Evolutionary conservation across 1,140 invertebrate genomes (phyloP), one percentile per base, ranked within the genome.

Genomic region (Druon quercuslanigerum): DNA sequence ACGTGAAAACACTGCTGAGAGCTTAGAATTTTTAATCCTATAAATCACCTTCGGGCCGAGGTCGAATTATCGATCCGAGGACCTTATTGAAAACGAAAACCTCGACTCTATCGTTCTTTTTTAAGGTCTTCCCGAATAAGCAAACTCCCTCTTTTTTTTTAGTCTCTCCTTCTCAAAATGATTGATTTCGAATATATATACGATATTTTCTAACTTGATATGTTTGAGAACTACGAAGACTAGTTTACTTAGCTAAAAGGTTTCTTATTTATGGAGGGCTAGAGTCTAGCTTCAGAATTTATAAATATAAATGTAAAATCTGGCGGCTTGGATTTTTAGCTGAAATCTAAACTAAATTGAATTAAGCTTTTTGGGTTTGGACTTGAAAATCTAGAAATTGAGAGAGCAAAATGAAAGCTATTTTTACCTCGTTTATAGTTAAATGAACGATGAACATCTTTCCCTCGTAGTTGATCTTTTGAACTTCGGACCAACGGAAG

Each of bases 391-490:
- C 40, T 46, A 46, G 40, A 46, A 8, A 46, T 46, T 46, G 0
- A 6, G 40, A 46, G 9, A 11, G 40, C 40, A 46, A 46, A 46
- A 1, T 6, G 14, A 16, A 25, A 33, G n/a, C 16, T 0, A 73
- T 54, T 33, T 87, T 90, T 89, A 95, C 95, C 92, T 95, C 95
- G 79, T 92, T 93, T 85, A 94, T 93, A 70, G 92, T 96, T 60
- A 98, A 92, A 92, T 99, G 97, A 77, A 98, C 95, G 83, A 99
- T 98, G 89, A 99, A 99, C 97, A 98, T 98, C 92, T 98, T 97
- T n/a, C 97, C 97, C 89, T 99, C 98, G 88, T 97, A 99, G 87
- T 98, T 98, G 76, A 99, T 96, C 91, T 98, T 98, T 85, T 98
- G 96, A 40, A 99, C 96, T 91, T 98, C 97, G 72, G 93, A 94